These are phyloP conservation scores for Eclectus roratus DNA, from an alignment of 2,113 vertebrate species.

Conservation along the genomic window DNA sequence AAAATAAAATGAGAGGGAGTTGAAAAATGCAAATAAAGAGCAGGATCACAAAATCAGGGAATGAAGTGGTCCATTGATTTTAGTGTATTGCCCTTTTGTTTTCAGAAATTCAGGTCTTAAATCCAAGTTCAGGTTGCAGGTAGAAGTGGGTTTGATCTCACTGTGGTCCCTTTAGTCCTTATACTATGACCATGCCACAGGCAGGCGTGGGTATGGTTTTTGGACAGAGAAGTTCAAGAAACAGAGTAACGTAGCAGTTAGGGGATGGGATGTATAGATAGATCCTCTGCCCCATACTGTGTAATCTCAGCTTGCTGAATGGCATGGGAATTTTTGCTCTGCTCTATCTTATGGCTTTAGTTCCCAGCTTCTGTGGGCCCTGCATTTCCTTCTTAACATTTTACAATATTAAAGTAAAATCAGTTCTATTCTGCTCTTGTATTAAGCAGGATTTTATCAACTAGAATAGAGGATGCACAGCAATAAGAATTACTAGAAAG, in stretches of 20 bases:
- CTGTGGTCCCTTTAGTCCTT: neutral
- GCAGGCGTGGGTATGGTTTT: neutral
- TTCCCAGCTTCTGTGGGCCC: neutral
- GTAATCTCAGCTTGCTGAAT: accelerated
- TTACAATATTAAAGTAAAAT: neutral
- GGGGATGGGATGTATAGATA: neutral
- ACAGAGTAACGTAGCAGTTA: too few species aligned
- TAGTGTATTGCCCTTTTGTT: slow-evolving; percentile 1
- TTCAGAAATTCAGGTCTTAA: neutral
- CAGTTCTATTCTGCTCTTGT: neutral
- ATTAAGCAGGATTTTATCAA: neutral
- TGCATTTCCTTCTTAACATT: neutral
- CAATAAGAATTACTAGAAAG: neutral
- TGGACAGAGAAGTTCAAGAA: neutral
- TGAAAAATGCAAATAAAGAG: slow-evolving; percentile 24
- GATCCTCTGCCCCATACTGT: neutral
- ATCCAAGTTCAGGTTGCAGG: neutral
- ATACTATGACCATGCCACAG: neutral
- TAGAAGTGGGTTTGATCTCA: neutral
- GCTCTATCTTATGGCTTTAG: accelerated
- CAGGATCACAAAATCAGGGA: slow-evolving; percentile 22
- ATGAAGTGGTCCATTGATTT: slow-evolving; percentile 43
- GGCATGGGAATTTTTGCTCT: neutral
- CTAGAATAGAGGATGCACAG: neutral
- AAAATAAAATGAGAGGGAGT: slow-evolving; percentile 25